A percentile compares a stretch with the other conserved stretches of the same genome.
phyloP scores from a whole-genome alignment of 2,797 vertebrate species.

The Vultur gryphus region DNA sequence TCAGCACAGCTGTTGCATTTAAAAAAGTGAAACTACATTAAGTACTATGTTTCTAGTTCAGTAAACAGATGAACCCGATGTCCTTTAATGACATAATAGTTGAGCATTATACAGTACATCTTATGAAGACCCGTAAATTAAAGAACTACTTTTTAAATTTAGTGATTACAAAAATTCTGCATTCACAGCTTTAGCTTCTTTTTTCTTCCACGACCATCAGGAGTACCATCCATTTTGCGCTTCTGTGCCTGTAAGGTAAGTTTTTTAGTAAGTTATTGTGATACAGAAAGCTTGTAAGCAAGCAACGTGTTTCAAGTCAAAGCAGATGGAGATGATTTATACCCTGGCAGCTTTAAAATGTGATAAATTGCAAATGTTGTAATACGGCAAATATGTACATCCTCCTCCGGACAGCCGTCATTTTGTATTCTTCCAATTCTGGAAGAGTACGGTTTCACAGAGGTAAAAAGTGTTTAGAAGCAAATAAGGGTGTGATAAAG shows the following conservation, averaged over 20 bases:
- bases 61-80: slow-evolving; percentile 82
- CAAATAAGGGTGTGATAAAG: background rate
- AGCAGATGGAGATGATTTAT: background rate
- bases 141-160: slow-evolving; percentile 83
- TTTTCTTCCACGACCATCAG: slow-evolving; percentile 91
- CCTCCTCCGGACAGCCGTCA: fast-evolving
- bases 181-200: slow-evolving; percentile 97
- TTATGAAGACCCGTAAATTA: slow-evolving; percentile 89
- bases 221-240: slow-evolving; percentile 89
- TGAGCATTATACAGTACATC: slow-evolving; percentile 88
- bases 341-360: background rate
- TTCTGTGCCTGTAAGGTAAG: slow-evolving; percentile 85
- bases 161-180: slow-evolving; percentile 69
- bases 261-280: background rate
- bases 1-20: slow-evolving; percentile 92
- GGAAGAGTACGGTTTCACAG: fast-evolving
- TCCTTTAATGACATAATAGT: slow-evolving; percentile 82
- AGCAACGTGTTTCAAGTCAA: background rate
- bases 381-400: background rate
- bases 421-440: background rate
- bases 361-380: background rate
- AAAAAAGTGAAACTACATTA: slow-evolving; percentile 84
- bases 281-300: background rate
- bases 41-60: slow-evolving; percentile 82
- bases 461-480: background rate